phyloP scores from a whole-genome alignment of 2,113 vertebrate genomes.

The Parotia lawesii region DNA sequence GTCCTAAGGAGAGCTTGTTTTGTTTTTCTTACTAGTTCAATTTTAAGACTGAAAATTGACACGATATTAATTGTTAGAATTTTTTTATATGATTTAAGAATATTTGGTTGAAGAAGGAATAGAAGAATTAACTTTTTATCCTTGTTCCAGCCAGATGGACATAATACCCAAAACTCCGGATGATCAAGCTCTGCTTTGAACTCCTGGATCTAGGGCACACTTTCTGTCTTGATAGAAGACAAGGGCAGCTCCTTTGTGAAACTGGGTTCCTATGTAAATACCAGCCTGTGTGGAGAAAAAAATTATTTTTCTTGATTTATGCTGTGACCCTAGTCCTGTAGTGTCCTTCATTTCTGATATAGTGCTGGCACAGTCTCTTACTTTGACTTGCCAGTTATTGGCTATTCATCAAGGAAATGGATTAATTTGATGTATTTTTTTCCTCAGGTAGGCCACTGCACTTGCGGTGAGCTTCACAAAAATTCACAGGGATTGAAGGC shows the following conservation, averaged over 20 bases:
- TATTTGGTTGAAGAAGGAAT: neutral
- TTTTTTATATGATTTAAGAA: neutral
- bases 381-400: conserved; percentile 56
- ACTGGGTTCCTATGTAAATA: conserved; percentile 38
- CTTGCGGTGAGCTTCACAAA: neutral
- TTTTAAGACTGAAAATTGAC: neutral
- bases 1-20: neutral
- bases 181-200: conserved; percentile 10
- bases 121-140: neutral
- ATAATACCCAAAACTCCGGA: neutral
- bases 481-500: neutral
- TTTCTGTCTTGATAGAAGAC: neutral
- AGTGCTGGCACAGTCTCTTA: conserved; percentile 31
- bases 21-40: neutral
- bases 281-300: conserved; percentile 25
- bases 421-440: conserved; percentile 33
- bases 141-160: neutral
- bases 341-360: conserved; percentile 63
- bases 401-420: conserved; percentile 52
- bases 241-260: conserved; percentile 38
- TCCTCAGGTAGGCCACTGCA: neutral
- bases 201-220: neutral
- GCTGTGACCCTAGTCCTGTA: conserved; percentile 14
- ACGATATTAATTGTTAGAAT: neutral
- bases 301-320: conserved; percentile 44